These are phyloP conservation scores for Xiphophorus maculatus DNA, from an alignment of 2,113 vertebrate genomes.

Conservation along the genomic window DNA sequence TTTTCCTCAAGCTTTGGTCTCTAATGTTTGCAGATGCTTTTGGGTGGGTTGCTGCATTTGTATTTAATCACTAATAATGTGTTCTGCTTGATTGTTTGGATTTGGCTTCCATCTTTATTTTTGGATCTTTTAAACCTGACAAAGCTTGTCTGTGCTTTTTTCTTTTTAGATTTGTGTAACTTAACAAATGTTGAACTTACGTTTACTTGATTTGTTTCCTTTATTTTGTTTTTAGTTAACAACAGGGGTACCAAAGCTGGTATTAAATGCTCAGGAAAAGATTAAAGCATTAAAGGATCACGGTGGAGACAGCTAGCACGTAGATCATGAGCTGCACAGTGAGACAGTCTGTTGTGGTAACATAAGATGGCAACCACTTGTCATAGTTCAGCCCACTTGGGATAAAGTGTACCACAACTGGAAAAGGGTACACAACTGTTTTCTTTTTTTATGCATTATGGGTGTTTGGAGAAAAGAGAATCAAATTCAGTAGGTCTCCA, in stretches of 20 bases:
- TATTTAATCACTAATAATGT: neutral
- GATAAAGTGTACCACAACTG: conserved; percentile 15
- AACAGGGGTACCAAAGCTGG: conserved; percentile 15
- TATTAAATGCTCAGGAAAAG: conserved; percentile 24
- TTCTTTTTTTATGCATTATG: no score
- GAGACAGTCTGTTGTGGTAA: conserved; percentile 17
- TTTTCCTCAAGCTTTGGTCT: conserved; percentile 8
- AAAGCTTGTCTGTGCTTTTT: neutral
- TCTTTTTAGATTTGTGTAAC: conserved; percentile 4
- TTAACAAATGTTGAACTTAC: neutral
- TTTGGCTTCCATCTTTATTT: neutral
- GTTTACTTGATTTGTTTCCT: conserved; percentile 35
- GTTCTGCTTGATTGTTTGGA: neutral
- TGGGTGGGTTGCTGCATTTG: conserved; percentile 11
- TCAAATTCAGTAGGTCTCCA: no score
- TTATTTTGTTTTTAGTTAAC: conserved; percentile 13
- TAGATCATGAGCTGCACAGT: conserved; percentile 6
- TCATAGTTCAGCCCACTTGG: conserved; percentile 15
- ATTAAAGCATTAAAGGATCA: conserved; percentile 49
- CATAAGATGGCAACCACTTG: conserved; percentile 20
- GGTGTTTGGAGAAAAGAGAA: no score
- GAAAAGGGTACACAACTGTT: conserved; percentile 11
- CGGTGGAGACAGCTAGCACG: neutral
- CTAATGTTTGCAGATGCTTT: conserved; percentile 23
- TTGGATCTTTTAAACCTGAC: neutral